Base-by-base conservation (phyloP, 2,797 vertebrate species). In the Myiotriccus ornatus region DNA sequence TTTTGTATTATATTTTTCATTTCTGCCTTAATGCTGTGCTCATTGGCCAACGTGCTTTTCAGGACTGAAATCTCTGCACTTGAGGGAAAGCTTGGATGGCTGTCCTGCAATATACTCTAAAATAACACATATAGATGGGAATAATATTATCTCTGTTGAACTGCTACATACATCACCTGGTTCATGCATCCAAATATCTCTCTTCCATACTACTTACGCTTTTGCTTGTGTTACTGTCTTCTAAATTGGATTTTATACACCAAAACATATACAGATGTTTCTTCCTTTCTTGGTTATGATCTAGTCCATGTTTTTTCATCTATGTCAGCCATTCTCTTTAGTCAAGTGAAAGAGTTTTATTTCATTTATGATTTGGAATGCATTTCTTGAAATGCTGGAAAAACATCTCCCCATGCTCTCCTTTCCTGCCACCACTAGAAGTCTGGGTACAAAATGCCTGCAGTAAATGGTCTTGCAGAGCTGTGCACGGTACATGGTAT, bases 401-500 rank as follows among this genome's bases (percentile, higher is more conserved):
- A 44, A 76, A 3, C 12, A 17, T 14, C 3, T 84, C 15, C 55
- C 16, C 5, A 1, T 17, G 21, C 3, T 44, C 21, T 70, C 30
- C n/a, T 53, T 74, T 85, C 10, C 30, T 46, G 46, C 12, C 43
- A 28, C 24, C 2, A 0, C 15, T 23, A 46, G 20, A 64, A 34
- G 19, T 55, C 57, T 41, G 17, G 34, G 21, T 49, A 21, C 23
- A 60, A 27, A 21, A 12, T 21, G 14, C 23, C 34, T 39, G 21
- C 43, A 67, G 11, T 23, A 16, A 25, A 21, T 7, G 3, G 9
- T 62, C 12, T 34, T 10, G 13, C 11, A 7, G n/a, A 3, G 1
- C 4, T 30, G 20, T 57, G 22, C 3, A 3, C 12, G 27, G 32
- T 11, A 15, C 1, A 0, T 21, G 10, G 27, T 47, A 35, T 28